These are phyloP conservation scores for Tenthredo amoena DNA, from an alignment of 2,888 invertebrate genomes.

Conservation along the genomic window DNA sequence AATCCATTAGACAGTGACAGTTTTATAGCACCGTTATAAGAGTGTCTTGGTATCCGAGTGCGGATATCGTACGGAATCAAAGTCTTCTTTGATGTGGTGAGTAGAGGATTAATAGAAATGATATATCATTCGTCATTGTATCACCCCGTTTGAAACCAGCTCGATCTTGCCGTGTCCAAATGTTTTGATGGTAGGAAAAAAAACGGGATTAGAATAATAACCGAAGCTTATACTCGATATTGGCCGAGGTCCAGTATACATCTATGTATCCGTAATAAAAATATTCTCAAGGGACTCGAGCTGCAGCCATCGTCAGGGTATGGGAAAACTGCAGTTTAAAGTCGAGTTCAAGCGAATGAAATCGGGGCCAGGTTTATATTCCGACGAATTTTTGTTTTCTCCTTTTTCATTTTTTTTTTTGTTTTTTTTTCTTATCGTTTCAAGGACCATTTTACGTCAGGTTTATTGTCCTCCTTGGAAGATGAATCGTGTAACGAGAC, in stretches of 20 bases:
- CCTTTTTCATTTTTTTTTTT: background rate
- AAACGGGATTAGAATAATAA: background rate
- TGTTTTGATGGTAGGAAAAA: background rate
- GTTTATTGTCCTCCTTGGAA: constrained; percentile 38
- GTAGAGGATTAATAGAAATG: constrained; percentile 11
- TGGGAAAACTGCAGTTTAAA: background rate
- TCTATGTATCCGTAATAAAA: background rate
- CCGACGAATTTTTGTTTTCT: background rate
- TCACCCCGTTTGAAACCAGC: background rate
- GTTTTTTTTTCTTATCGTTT: background rate
- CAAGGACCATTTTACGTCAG: constrained; percentile 9
- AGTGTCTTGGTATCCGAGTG: background rate
- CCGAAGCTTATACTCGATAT: background rate
- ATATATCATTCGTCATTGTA: constrained; percentile 37
- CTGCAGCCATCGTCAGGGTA: background rate
- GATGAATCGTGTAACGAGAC: constrained; percentile 50
- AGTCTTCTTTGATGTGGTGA: constrained; percentile 27
- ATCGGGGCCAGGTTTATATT: background rate
- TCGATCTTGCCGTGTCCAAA: background rate
- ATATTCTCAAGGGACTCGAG: background rate
- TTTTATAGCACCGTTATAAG: constrained; percentile 15
- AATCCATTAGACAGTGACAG: constrained; percentile 38
- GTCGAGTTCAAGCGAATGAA: background rate
- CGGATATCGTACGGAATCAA: background rate
- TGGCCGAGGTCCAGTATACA: background rate